Base-by-base conservation (phyloP, 2,797 vertebrate genomes). In the Sylvia borin region DNA sequence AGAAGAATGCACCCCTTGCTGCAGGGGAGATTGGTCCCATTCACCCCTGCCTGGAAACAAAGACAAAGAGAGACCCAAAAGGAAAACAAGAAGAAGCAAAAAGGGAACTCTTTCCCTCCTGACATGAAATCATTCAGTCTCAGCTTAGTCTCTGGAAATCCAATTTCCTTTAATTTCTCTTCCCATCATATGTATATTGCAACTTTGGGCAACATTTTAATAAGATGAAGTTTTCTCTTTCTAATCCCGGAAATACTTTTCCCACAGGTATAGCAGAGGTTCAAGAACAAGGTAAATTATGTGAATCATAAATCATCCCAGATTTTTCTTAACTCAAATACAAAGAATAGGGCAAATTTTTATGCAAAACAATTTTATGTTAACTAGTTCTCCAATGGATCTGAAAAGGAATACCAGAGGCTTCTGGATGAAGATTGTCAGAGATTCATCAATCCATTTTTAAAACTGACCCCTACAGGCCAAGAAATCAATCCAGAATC, bases 121-220 rank as follows among this genome's bases (percentile, higher is more conserved):
- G 79, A 38, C 25, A 40, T 70, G 82, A 90, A 88, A 83, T 76
- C 32, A n/a, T 53, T 92, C 61, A 27, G 18, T 20, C 82, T 95
- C 75, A 91, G 26, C 51, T 88, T 55, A 67, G 42, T 25, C 31
- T 77, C 82, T 90, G 48, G 36, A 85, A 95, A 94, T 76, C 26
- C 43, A 71, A 79, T 93, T 87, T 88, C 57, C 73, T 85, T 80
- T 80, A 74, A 88, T 83, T 89, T 90, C 20, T 51, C n/a, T 91
- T 93, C 82, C 62, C 20, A 19, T 43, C 13, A 5, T 61, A 47
- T 40, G 21, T 61, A 57, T 31, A 13, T 66, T 66, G 54, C 25
- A 74, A 66, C 73, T 91, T 66, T 93, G 73, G 65, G 79, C 47
- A 88, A 81, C 26, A 60, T 70, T 90, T 85, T 81, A 81, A 83